Conservation (phyloP, 2,888 invertebrate species). For the Eudasyphora cyanicolor region DNA sequence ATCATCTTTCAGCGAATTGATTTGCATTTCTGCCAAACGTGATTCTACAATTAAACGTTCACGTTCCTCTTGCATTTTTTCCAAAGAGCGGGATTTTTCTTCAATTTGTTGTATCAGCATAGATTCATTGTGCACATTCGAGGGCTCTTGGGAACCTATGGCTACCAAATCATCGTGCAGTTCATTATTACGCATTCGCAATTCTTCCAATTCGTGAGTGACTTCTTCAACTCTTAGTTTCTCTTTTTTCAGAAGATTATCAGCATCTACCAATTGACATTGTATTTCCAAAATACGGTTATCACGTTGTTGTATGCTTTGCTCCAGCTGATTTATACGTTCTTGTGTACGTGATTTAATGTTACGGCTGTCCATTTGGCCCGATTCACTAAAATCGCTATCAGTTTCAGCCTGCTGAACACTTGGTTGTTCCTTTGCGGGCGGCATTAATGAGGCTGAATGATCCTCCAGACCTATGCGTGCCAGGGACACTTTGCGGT, state of each 20-base stretch:
- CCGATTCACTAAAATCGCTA: slow-evolving; percentile 75
- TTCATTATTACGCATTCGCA: slow-evolving; percentile 72
- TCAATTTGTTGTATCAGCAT: slow-evolving; percentile 72
- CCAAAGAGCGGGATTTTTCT: slow-evolving; percentile 72
- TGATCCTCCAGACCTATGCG: slow-evolving; percentile 86
- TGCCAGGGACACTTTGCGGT: slow-evolving; percentile 89
- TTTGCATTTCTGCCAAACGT: slow-evolving; percentile 73
- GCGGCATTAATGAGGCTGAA: slow-evolving; percentile 65
- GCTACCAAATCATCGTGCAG: slow-evolving; percentile 72
- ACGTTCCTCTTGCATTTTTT: slow-evolving; percentile 78
- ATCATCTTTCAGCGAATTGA: slow-evolving; percentile 72
- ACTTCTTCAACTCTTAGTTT: slow-evolving; percentile 74
- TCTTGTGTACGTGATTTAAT: slow-evolving; percentile 76
- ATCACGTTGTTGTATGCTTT: slow-evolving; percentile 79
- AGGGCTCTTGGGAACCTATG: slow-evolving; percentile 69
- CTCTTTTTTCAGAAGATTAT: slow-evolving; percentile 77
- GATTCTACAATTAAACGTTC: slow-evolving; percentile 75
- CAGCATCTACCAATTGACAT: slow-evolving; percentile 77
- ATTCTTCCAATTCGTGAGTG: slow-evolving; percentile 72
- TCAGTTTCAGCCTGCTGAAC: slow-evolving; percentile 72
- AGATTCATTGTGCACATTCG: slow-evolving; percentile 67
- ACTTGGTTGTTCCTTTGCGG: slow-evolving; percentile 63
- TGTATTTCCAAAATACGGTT: slow-evolving; percentile 78
- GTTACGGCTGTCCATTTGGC: slow-evolving; percentile 69
- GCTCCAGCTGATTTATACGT: slow-evolving; percentile 80